phyloP scores from a whole-genome alignment of 2,888 invertebrate species.

The Phortica magna region DNA sequence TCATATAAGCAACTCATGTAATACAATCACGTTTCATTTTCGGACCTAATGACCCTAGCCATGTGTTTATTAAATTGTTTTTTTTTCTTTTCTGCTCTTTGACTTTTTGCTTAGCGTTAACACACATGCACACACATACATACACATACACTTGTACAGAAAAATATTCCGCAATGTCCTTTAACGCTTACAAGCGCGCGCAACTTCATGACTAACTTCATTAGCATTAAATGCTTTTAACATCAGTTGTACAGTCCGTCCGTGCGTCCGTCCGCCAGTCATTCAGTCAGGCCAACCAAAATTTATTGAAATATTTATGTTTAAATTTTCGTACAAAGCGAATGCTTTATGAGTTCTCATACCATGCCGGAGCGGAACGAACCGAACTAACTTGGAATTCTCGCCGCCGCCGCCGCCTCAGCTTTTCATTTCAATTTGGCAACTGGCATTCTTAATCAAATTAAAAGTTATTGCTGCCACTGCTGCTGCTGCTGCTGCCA shows the following conservation, averaged over 20 bases:
- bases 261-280: no score
- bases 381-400: slow-evolving; percentile 14
- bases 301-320: slow-evolving; percentile 23
- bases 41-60: slow-evolving; percentile 45
- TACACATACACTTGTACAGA: background rate
- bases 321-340: slow-evolving; percentile 56
- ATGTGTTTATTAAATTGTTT: slow-evolving; percentile 46
- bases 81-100: background rate
- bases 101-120: background rate
- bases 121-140: background rate
- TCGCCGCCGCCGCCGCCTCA: slow-evolving; percentile 34
- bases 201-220: slow-evolving; percentile 37
- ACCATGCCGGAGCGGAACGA: background rate
- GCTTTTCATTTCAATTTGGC: slow-evolving; percentile 45
- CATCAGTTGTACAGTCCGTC: slow-evolving; percentile 4
- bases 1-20: slow-evolving; percentile 21
- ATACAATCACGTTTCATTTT: slow-evolving; percentile 46
- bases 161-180: background rate
- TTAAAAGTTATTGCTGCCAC: slow-evolving; percentile 64
- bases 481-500: background rate
- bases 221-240: slow-evolving; percentile 50
- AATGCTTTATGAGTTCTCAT: slow-evolving; percentile 64
- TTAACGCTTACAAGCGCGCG: background rate
- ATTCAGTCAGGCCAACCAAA: background rate
- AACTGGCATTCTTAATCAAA: slow-evolving; percentile 65